Base-by-base conservation (phyloP, 2,888 invertebrate genomes). In the Netelia inedita region DNA sequence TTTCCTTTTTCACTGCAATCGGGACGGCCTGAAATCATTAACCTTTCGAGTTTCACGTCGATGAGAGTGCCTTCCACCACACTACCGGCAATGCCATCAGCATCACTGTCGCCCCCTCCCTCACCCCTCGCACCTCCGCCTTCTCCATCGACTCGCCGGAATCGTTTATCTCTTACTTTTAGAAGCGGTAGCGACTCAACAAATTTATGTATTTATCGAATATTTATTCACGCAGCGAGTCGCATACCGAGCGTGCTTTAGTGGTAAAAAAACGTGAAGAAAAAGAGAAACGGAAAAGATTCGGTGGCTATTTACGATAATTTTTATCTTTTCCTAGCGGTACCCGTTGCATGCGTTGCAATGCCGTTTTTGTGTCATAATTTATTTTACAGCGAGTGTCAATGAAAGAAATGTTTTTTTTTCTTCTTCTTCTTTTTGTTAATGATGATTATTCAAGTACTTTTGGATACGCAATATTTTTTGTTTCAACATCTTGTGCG, bases 1-100 rank as follows among this genome's bases (percentile, higher is more conserved):
- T 80, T 81, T 69, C 66, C 78, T 75, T 23, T 61, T 75, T 85
- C 53, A 82, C 65, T 78, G 73, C 76, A 81, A 83, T 83, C 75
- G 59, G 75, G 83, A 85, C 85, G 79, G 79, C 81, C 79, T 86
- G 89, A 90, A 90, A 91, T 89, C 90, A 88, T 91, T 88, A 91
- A 91, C 90, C 90, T 89, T 88, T 89, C 86, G 86, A 84, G 87
- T 86, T 69, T 79, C 69, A 81, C 82, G 84, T 82, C 85, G 86
- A 83, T 81, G 83, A 86, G 88, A 86, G 87, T 50, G 72, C 69
- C 73, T 65, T 80, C 71, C 69, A 50, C 82, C 81, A 80, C 81
- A 80, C 80, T 57, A 28, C 41, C 69, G 63, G 66, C 81, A 79
- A 75, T 81, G 81, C 79, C 72, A 79, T 81, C 72, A 82, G 55